Percentiles rank a stretch among this genome's conserved stretches.
Conservation (phyloP, 2,888 invertebrate species). For the Tiphia femorata region DNA sequence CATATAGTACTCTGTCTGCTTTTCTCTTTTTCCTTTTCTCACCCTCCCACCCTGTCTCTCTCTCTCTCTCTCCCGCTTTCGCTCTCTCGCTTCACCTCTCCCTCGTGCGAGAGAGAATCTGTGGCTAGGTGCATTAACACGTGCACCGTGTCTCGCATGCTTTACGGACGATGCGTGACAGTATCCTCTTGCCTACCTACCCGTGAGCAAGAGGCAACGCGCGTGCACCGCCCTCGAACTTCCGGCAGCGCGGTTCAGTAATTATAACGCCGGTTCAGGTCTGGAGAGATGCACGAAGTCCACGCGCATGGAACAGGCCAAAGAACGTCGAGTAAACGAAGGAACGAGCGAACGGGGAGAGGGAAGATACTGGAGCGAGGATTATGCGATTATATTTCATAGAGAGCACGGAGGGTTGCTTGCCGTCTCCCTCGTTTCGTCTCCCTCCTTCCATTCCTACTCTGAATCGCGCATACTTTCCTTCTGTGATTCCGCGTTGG, state of each 20-base stretch:
- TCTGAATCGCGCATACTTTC: too few species aligned
- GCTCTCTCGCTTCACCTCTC: too few species aligned
- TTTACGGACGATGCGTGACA: slow-evolving; percentile 29
- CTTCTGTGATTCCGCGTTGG: too few species aligned
- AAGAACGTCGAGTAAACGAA: neutral
- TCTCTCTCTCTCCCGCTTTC: neutral
- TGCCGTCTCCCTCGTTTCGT: neutral
- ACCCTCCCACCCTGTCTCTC: neutral
- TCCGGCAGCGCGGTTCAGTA: slow-evolving; percentile 28
- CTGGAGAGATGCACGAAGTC: slow-evolving; percentile 13
- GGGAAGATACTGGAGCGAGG: neutral
- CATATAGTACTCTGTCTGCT: too few species aligned
- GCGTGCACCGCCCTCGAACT: slow-evolving; percentile 23
- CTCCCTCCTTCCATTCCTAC: neutral
- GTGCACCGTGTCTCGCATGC: slow-evolving; percentile 16
- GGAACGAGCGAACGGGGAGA: neutral
- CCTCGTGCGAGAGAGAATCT: too few species aligned
- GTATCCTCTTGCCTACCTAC: slow-evolving; percentile 11
- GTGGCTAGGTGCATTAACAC: slow-evolving; percentile 19
- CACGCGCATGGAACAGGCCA: slow-evolving; percentile 14
- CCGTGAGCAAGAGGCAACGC: slow-evolving; percentile 13
- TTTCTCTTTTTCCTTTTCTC: too few species aligned
- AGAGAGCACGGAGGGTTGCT: too few species aligned
- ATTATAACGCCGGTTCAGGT: slow-evolving; percentile 23
- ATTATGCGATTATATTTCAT: neutral